These are phyloP conservation scores for Diplosoma virens DNA, from an alignment of 23 tunicate genomes.

Conservation along the genomic window DNA sequence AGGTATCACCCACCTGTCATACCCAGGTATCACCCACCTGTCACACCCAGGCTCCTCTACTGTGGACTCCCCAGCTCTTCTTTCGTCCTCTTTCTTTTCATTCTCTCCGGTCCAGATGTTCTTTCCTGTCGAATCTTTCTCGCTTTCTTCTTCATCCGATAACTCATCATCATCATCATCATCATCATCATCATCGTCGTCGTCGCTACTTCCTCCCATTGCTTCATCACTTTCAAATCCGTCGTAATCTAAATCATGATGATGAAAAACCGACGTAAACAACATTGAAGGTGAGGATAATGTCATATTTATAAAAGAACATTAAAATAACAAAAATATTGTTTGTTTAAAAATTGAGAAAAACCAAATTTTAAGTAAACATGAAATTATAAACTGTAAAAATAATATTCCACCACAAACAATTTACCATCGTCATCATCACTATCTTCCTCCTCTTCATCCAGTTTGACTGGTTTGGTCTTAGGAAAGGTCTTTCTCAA, in stretches of 20 bases:
- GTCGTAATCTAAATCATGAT: slow-evolving; percentile 31
- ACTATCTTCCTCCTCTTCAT: slow-evolving; percentile 30
- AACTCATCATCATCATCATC: slow-evolving; percentile 49
- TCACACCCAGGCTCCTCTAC: slow-evolving; percentile 78
- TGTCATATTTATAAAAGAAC: no score
- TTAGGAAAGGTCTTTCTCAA: slow-evolving; percentile 40
- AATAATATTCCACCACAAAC: neutral
- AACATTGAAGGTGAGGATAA: no score
- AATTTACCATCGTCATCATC: slow-evolving; percentile 41
- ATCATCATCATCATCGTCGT: slow-evolving; percentile 30
- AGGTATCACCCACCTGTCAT: slow-evolving; percentile 63
- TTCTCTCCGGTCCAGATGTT: slow-evolving; percentile 41
- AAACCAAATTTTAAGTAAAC: no score
- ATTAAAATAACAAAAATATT: no score
- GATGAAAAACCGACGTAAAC: no score
- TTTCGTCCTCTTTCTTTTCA: slow-evolving; percentile 19
- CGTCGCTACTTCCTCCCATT: slow-evolving; percentile 67
- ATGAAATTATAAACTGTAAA: no score
- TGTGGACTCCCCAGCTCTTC: slow-evolving; percentile 5
- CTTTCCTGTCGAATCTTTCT: neutral
- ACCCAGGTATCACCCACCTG: slow-evolving; percentile 52
- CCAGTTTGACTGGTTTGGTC: slow-evolving; percentile 24
- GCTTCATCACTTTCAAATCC: slow-evolving; percentile 89
- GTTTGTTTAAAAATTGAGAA: no score
- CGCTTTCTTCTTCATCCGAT: slow-evolving; percentile 46